Evolutionary conservation across 2,113 vertebrate species (phyloP).

Genomic region (Ptychochromis oligacanthus): DNA sequence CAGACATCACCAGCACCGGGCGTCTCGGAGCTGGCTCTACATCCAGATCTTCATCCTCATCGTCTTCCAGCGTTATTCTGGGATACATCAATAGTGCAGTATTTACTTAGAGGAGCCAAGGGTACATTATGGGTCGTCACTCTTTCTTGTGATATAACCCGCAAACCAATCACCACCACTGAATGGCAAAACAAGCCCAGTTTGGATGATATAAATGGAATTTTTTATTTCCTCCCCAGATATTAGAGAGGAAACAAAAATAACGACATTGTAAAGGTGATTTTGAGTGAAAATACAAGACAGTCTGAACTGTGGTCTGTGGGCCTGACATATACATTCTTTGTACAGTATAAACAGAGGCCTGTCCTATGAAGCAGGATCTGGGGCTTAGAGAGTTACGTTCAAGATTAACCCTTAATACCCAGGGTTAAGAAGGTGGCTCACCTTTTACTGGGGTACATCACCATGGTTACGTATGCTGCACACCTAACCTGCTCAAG

Average conservation of each 20-base stretch:
- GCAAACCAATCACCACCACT: neutral
- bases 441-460: neutral
- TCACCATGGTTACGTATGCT: neutral
- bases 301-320: neutral
- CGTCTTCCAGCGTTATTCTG: constrained; percentile 83
- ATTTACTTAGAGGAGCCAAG: neutral
- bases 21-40: constrained; percentile 74
- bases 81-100: constrained; percentile 25
- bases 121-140: neutral
- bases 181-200: neutral
- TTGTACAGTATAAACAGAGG: neutral
- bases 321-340: neutral
- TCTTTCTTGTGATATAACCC: neutral
- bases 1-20: constrained; percentile 81
- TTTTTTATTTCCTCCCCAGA: neutral
- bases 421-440: neutral
- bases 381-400: neutral
- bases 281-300: neutral
- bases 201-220: neutral
- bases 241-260: neutral
- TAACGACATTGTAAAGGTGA: neutral
- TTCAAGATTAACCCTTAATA: neutral
- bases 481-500: neutral
- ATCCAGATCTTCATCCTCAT: constrained; percentile 80
- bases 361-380: too few species aligned